Percentiles rank a stretch among this genome's conserved stretches.
phyloP scores from a whole-genome alignment of 2,113 vertebrate genomes.

The Lichenostomus cassidix region DNA sequence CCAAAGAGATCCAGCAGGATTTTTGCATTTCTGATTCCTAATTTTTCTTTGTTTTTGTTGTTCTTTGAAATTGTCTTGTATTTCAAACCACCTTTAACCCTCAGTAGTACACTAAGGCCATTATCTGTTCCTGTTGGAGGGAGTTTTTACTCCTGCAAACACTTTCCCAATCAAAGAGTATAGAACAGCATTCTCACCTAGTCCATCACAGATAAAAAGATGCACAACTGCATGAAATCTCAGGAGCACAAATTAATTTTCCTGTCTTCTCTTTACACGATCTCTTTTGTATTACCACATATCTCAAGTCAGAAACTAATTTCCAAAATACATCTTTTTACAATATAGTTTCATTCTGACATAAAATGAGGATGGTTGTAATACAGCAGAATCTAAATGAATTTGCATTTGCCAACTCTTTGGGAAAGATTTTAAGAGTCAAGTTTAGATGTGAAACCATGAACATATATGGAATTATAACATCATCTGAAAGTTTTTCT shows the following conservation, averaged over 20 bases:
- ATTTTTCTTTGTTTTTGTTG: not conserved
- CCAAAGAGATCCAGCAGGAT: not conserved
- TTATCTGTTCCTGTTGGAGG: not conserved
- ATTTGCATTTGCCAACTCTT: not conserved
- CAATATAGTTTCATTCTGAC: not conserved
- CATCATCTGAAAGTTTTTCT: not conserved
- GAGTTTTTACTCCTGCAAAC: not conserved
- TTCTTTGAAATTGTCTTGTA: not conserved
- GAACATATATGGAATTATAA: not conserved
- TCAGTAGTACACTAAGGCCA: not conserved
- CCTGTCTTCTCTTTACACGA: not conserved
- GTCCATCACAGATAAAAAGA: not conserved
- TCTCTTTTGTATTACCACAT: not conserved
- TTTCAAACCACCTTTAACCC: not conserved
- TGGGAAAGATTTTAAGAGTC: not conserved
- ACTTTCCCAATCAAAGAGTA: not conserved
- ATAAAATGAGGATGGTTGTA: not conserved
- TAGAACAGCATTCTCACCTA: not conserved
- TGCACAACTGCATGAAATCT: not conserved
- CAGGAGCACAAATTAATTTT: not conserved
- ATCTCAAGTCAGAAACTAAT: not conserved
- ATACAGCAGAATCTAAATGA: not conserved
- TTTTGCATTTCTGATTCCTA: not conserved
- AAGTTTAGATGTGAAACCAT: not conserved
- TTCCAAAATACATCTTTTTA: not conserved